Evolutionary conservation across 2,888 invertebrate genomes (phyloP).

Genomic region (Metellina segmentata): DNA sequence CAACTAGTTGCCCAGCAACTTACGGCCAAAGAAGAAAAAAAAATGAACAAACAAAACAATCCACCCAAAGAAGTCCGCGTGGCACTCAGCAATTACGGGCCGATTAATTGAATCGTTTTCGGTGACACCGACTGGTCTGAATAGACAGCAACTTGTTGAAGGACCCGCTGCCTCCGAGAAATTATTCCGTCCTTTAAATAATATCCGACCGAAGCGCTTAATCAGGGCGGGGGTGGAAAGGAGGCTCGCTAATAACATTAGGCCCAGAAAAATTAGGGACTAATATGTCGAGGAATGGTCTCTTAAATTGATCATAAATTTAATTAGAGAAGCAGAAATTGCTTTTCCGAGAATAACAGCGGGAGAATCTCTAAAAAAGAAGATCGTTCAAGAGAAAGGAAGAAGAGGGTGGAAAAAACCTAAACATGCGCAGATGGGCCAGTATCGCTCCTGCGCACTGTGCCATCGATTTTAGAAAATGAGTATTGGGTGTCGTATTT

Average conservation of each 20-base stretch:
- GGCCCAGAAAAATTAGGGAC: constrained; percentile 56
- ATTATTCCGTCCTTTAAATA: constrained; percentile 39
- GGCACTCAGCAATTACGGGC: constrained; percentile 16
- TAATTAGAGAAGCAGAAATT: constrained; percentile 68
- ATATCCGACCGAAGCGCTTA: constrained; percentile 50
- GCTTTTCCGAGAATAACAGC: constrained; percentile 48
- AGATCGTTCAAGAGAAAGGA: constrained; percentile 1
- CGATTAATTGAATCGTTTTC: constrained; percentile 51
- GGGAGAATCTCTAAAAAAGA: neutral
- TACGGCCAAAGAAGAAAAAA: neutral
- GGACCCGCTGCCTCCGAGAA: neutral
- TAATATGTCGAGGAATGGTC: constrained; percentile 60
- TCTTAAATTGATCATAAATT: constrained; percentile 66
- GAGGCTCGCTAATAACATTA: constrained; percentile 43
- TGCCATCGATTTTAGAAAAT: constrained; percentile 48
- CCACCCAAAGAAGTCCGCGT: neutral
- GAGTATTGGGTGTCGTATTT: constrained; percentile 30
- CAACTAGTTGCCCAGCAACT: neutral
- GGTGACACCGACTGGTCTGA: neutral
- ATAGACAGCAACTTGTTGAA: constrained; percentile 49
- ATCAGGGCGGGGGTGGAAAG: constrained; percentile 12
- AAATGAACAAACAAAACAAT: neutral
- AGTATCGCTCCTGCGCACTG: constrained; percentile 2
- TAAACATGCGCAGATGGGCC: constrained; percentile 30
- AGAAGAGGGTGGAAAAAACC: constrained; percentile 1